These are phyloP conservation scores for Eupristina koningsbergeri DNA, from an alignment of 1,140 invertebrate species.

Conservation along the genomic window DNA sequence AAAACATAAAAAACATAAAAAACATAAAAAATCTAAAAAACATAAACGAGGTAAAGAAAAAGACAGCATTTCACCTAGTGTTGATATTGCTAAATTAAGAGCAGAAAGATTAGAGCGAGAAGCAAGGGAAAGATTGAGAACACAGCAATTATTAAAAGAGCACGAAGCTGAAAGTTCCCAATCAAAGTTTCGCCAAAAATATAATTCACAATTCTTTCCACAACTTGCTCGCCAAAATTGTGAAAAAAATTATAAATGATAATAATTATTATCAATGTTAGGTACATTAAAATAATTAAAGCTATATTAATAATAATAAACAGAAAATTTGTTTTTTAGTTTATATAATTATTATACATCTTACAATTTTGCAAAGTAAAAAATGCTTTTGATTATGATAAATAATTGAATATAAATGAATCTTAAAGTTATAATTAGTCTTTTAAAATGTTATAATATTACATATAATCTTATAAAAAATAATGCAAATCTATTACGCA, in stretches of 20 bases:
- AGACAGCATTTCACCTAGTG: constrained; percentile 59
- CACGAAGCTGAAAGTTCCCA: constrained; percentile 68
- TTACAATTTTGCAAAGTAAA: neutral
- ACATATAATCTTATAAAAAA: too few relatives aligned
- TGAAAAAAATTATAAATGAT: constrained; percentile 61
- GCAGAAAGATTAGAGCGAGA: constrained; percentile 87
- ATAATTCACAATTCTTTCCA: constrained; percentile 95
- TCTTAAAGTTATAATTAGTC: neutral
- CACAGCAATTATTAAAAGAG: constrained; percentile 81
- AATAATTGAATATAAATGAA: too few relatives aligned
- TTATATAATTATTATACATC: neutral
- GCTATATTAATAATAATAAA: neutral
- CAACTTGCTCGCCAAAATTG: constrained; percentile 87
- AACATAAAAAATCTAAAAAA: constrained; percentile 70
- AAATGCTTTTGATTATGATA: neutral
- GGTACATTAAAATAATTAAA: too few relatives aligned
- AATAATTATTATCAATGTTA: neutral
- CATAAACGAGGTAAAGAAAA: constrained; percentile 67
- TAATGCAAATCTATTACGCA: too few relatives aligned
- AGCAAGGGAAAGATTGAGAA: constrained; percentile 80
- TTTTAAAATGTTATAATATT: neutral
- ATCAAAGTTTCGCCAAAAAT: constrained; percentile 79
- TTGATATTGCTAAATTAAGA: constrained; percentile 83
- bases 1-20: constrained; percentile 62
- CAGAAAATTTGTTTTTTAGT: neutral